Percentiles rank a stretch among this genome's conserved stretches.
phyloP scores from a whole-genome alignment of 2,888 invertebrate species.

The Ophion obscuratus region DNA sequence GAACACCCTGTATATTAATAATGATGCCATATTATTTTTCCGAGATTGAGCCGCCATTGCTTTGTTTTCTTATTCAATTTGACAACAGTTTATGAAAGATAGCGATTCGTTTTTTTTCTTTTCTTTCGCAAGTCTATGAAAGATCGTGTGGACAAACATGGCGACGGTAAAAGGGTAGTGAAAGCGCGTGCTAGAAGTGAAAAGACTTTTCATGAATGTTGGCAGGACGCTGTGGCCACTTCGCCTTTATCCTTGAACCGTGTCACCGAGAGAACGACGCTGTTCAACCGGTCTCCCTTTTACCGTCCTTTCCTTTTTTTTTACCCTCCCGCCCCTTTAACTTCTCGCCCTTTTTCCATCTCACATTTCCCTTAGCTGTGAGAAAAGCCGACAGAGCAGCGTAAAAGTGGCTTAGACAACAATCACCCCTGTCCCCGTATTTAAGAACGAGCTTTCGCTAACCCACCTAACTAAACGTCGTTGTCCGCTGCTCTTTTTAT shows the following conservation, averaged over 20 bases:
- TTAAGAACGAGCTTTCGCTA: slow-evolving; percentile 62
- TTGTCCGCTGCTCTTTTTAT: slow-evolving; percentile 42
- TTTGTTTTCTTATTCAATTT: not conserved
- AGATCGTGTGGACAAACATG: slow-evolving; percentile 10
- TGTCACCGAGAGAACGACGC: slow-evolving; percentile 12
- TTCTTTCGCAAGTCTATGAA: not conserved
- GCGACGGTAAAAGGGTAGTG: not conserved
- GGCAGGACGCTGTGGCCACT: slow-evolving; percentile 28
- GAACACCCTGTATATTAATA: too few species aligned
- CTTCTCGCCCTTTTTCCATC: slow-evolving; percentile 15
- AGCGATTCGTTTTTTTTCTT: slow-evolving; percentile 3
- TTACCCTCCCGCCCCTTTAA: slow-evolving; percentile 26
- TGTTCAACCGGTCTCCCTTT: not conserved
- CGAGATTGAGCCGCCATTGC: too few species aligned
- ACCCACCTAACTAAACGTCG: slow-evolving; percentile 56
- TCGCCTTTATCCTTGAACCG: slow-evolving; percentile 42
- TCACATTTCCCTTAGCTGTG: slow-evolving; percentile 29
- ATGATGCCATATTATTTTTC: too few species aligned
- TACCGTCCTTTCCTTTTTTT: slow-evolving; percentile 7
- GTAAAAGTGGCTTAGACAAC: slow-evolving; percentile 66
- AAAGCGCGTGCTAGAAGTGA: slow-evolving; percentile 1
- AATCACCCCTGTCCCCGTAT: slow-evolving; percentile 31
- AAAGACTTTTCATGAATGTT: slow-evolving; percentile 27
- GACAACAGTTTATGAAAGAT: not conserved
- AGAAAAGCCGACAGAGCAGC: slow-evolving; percentile 53